Percentiles rank a stretch among this genome's conserved stretches.
Evolutionary conservation across 2,113 vertebrate species (phyloP).

Genomic region (Scophthalmus maximus): DNA sequence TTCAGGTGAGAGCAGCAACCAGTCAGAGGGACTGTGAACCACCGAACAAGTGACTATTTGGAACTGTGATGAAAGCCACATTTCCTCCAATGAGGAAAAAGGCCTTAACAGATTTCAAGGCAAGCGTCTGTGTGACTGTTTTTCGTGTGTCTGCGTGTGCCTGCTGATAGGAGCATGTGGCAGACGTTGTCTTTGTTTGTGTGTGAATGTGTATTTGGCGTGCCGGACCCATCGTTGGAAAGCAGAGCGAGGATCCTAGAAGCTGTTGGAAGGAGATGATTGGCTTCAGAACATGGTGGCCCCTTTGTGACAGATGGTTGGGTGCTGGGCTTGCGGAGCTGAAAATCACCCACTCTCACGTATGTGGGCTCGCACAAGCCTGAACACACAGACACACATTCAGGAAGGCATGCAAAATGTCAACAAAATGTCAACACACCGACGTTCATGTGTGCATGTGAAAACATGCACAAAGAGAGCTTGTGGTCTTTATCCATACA

Average conservation of each 20-base stretch:
- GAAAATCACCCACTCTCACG: conserved; percentile 75
- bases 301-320: conserved; percentile 85
- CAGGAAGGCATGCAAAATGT: conserved; percentile 41
- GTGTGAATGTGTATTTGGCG: conserved; percentile 76
- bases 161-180: conserved; percentile 71
- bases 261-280: conserved; percentile 84
- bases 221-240: conserved; percentile 75
- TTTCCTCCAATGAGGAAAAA: conserved; percentile 47
- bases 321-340: conserved; percentile 75
- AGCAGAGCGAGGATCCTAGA: conserved; percentile 80
- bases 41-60: conserved; percentile 33
- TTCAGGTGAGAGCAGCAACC: conserved; percentile 21
- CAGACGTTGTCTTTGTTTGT: conserved; percentile 72
- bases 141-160: conserved; percentile 42
- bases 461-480: not conserved
- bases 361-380: conserved; percentile 64
- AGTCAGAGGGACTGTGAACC: conserved; percentile 37
- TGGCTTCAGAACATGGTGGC: conserved; percentile 81
- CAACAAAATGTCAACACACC: conserved; percentile 38
- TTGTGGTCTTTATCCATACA: conserved; percentile 17
- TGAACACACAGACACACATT: conserved; percentile 15
- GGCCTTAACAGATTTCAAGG: conserved; percentile 52
- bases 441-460: conserved; percentile 37
- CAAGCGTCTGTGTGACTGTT: conserved; percentile 54
- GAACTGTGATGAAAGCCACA: conserved; percentile 49